Base-by-base conservation (phyloP, 2,797 vertebrate species). In the Sebastes hubbsi region DNA sequence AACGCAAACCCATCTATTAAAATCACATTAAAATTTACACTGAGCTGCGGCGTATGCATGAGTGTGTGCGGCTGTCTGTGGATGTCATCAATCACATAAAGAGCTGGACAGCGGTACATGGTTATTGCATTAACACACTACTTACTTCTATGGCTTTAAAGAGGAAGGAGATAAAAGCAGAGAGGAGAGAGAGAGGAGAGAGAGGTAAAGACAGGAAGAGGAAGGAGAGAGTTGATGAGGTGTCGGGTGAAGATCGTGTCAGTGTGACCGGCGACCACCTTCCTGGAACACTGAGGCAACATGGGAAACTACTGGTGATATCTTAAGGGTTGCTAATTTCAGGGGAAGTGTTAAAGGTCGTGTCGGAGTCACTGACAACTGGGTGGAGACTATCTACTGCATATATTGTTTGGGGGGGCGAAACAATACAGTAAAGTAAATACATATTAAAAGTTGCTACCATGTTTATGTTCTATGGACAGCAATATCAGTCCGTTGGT, bases 71-170 rank as follows among this genome's bases (percentile, higher is more conserved):
- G 29, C 73, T 60, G 80, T 85, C 86, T 91, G 91, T 64, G 77
- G 56, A 82, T 80, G 85, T 64, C 71, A 92, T 92, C 90, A 84
- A 88, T 94, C 92, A 91, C 67, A 71, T 76, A 77, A 83, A 86
- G 85, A 82, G 88, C 69, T 6, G 59, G 86, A 88, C 83, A 77
- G 88, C 6, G 4, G 87, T 82, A 92, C 92, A 90, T 84, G 91
- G 90, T 86, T 92, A 87, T 77, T 90, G 89, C 90, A 92, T 93
- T 92, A 94, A 85, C 87, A 79, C 68, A 69, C 80, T 72, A 75
- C 86, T 88, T 86, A 87, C 77, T 69, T 63, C 85, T 42, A 72
- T 75, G 63, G 78, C 74, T 90, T 81, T 87, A 75, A 82, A 87
- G 90, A 46, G 78, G 75, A 67, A 34, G 80, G 69, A 85, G 85